Conservation (phyloP, 2,797 vertebrate genomes). For the Eutrigla gurnardus region DNA sequence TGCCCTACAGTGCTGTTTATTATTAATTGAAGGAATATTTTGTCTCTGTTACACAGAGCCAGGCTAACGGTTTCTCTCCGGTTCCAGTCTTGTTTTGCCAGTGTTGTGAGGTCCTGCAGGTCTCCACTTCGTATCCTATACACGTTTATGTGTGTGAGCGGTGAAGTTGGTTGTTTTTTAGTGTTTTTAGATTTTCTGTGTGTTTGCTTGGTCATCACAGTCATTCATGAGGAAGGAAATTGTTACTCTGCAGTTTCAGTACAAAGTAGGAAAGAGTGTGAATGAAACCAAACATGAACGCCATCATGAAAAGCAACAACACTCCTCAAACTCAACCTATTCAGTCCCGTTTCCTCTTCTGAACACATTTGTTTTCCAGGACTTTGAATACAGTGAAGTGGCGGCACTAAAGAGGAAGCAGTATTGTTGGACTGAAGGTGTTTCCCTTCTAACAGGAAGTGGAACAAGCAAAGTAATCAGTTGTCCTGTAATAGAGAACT, state of each 20-base stretch:
- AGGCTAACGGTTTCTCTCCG: neutral
- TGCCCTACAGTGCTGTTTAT: neutral
- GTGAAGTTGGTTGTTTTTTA: neutral
- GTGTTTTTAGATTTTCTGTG: neutral
- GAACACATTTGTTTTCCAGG: conserved; percentile 5
- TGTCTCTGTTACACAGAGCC: neutral
- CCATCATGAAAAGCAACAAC: neutral
- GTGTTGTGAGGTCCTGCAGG: neutral
- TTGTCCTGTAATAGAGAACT: neutral
- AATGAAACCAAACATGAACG: neutral
- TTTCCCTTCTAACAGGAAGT: conserved; percentile 61
- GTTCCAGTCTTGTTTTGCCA: neutral
- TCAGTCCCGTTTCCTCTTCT: conserved; percentile 4
- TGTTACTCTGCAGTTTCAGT: neutral
- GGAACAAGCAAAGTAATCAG: conserved; percentile 54
- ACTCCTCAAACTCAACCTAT: neutral
- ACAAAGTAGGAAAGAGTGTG: neutral
- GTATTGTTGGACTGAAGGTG: conserved; percentile 54
- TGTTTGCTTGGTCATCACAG: no score
- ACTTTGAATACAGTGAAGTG: neutral
- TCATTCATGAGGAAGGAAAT: neutral
- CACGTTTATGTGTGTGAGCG: neutral
- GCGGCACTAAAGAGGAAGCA: conserved; percentile 35
- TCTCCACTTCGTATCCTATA: neutral
- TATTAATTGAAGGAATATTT: neutral